Conservation (phyloP, 2,797 vertebrate genomes). For the Aplochiton taeniatus region DNA sequence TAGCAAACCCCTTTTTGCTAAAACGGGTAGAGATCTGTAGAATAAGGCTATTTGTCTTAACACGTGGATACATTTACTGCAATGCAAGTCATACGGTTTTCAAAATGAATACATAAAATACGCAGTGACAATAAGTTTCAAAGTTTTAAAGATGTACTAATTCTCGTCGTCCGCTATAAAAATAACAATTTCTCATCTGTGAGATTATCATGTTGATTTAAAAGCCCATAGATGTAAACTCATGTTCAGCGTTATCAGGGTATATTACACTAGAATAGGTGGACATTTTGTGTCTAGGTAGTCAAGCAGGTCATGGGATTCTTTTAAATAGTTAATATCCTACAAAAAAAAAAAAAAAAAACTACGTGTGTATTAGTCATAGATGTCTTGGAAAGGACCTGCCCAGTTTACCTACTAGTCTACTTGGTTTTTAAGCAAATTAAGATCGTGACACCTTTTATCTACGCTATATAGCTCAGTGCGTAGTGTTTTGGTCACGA, state of each 20-base stretch:
- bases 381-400: slow-evolving; percentile 50
- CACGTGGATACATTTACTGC: too few relatives aligned
- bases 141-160: too few relatives aligned
- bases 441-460: slow-evolving; percentile 60
- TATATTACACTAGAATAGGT: slow-evolving; percentile 13
- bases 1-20: too few relatives aligned
- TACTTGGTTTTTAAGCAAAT: slow-evolving; percentile 68
- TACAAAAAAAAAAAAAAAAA: slow-evolving; percentile 21
- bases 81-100: too few relatives aligned
- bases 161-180: too few relatives aligned
- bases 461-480: slow-evolving; percentile 72
- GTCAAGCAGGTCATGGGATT: slow-evolving; percentile 11
- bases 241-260: slow-evolving; percentile 42
- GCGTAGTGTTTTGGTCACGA: slow-evolving; percentile 33
- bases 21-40: too few relatives aligned
- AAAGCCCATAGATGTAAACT: not conserved
- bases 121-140: too few relatives aligned
- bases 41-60: too few relatives aligned
- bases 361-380: slow-evolving; percentile 49
- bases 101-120: too few relatives aligned
- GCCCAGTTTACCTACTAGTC: slow-evolving; percentile 55
- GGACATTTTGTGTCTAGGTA: slow-evolving; percentile 10
- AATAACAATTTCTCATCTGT: too few relatives aligned
- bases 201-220: too few relatives aligned
- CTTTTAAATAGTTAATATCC: not conserved